A percentile compares a stretch with the other conserved stretches of the same genome.
Evolutionary conservation across 2,888 invertebrate genomes (phyloP).

Genomic region (Leptarthrus brevirostris): DNA sequence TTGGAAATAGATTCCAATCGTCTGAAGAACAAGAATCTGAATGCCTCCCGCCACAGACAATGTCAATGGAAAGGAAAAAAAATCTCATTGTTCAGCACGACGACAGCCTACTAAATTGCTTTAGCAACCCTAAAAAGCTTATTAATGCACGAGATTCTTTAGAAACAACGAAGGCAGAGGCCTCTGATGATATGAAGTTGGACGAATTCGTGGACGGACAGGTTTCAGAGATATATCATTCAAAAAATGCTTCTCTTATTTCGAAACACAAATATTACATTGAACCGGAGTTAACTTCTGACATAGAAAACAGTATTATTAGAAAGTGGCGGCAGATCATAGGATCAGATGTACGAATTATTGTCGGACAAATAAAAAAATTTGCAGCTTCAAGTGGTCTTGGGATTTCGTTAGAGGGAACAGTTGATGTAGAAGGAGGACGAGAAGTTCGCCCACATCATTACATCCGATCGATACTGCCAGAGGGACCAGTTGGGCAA

Average conservation of each 20-base stretch:
- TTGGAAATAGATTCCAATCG: conserved; percentile 55
- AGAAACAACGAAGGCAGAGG: conserved; percentile 63
- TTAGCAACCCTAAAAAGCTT: conserved; percentile 64
- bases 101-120: conserved; percentile 59
- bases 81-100: conserved; percentile 50
- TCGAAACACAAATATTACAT: conserved; percentile 65
- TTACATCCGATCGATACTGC: conserved; percentile 95
- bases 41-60: conserved; percentile 54
- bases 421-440: conserved; percentile 97
- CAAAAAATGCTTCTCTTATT: conserved; percentile 59
- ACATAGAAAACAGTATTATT: conserved; percentile 82
- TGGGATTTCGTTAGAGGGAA: conserved; percentile 97
- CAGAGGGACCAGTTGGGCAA: conserved; percentile 97
- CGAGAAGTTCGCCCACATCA: conserved; percentile 98
- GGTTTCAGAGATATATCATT: conserved; percentile 56
- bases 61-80: conserved; percentile 52
- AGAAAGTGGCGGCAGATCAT: conserved; percentile 87
- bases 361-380: conserved; percentile 84
- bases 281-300: conserved; percentile 71
- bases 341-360: conserved; percentile 80
- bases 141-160: conserved; percentile 63
- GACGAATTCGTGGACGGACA: conserved; percentile 47
- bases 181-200: conserved; percentile 54
- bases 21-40: conserved; percentile 50
- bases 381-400: conserved; percentile 92